A percentile compares a stretch with the other conserved stretches of the same genome.
Evolutionary conservation across 1,140 invertebrate species (phyloP).

Genomic region (Zaprionus vittiger): DNA sequence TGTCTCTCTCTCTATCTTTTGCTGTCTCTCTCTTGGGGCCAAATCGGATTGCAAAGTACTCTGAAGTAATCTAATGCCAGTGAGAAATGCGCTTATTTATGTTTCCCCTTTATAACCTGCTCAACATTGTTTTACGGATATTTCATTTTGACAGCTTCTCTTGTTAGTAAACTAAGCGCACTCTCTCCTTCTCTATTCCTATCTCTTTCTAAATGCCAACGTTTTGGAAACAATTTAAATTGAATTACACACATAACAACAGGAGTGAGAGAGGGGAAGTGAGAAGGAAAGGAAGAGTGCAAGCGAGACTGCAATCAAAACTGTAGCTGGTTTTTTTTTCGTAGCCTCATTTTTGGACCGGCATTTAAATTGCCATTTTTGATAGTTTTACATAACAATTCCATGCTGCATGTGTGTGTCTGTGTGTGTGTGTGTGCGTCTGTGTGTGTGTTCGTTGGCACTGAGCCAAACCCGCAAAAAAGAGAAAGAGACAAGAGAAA

Average conservation of each 20-base stretch:
- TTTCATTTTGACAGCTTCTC: constrained; percentile 40
- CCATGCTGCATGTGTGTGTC: neutral
- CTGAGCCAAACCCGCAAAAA: constrained; percentile 15
- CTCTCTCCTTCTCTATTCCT: neutral
- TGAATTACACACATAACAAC: constrained; percentile 41
- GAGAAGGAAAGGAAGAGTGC: neutral
- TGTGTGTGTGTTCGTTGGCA: constrained; percentile 33
- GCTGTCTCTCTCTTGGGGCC: neutral
- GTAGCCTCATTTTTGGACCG: constrained; percentile 61
- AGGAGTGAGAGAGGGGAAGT: neutral
- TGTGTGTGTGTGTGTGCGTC: neutral
- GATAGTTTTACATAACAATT: constrained; percentile 60
- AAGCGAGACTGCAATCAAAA: constrained; percentile 27
- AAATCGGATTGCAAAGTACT: neutral
- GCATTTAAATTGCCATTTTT: constrained; percentile 71
- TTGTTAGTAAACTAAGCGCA: constrained; percentile 22
- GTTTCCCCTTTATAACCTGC: constrained; percentile 37
- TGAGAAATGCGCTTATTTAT: constrained; percentile 49
- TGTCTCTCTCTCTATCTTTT: neutral
- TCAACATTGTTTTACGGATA: constrained; percentile 26
- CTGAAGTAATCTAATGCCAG: constrained; percentile 33
- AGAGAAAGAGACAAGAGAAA: neutral
- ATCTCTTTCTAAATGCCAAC: constrained; percentile 37
- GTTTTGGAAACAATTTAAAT: constrained; percentile 66
- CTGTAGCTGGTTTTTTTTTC: constrained; percentile 35